A percentile compares a stretch with the other conserved stretches of the same genome.
phyloP scores from a whole-genome alignment of 2,888 invertebrate species.

The Tenthredo mesomela region DNA sequence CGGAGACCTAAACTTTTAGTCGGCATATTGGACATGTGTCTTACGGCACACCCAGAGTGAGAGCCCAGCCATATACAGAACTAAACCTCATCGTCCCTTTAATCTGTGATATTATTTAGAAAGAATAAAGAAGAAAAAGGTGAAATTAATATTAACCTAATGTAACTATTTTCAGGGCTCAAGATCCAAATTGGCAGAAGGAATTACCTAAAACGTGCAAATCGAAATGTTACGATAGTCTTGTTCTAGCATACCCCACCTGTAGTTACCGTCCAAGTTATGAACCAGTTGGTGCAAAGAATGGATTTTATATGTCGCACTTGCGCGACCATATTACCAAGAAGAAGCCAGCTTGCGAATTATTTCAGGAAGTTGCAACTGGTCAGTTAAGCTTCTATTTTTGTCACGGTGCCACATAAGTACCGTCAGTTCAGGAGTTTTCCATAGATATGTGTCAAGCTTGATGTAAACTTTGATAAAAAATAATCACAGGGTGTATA shows the following conservation, averaged over 20 bases:
- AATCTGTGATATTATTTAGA: neutral
- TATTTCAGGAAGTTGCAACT: slow-evolving; percentile 71
- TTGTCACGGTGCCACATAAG: neutral
- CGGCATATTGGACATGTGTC: slow-evolving; percentile 74
- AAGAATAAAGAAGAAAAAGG: neutral
- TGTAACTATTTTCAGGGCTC: slow-evolving; percentile 62
- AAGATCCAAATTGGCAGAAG: slow-evolving; percentile 70
- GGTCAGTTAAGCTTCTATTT: slow-evolving; percentile 62
- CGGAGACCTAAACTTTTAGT: slow-evolving; percentile 71
- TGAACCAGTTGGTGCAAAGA: slow-evolving; percentile 66
- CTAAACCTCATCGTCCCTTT: neutral
- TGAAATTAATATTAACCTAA: neutral
- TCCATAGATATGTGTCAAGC: neutral
- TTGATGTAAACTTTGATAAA: neutral
- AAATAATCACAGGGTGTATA: too few relatives aligned
- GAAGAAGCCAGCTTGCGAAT: slow-evolving; percentile 69
- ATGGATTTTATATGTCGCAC: slow-evolving; percentile 71
- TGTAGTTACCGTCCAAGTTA: slow-evolving; percentile 72
- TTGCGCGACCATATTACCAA: slow-evolving; percentile 69
- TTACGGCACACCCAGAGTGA: slow-evolving; percentile 72
- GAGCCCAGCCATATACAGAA: neutral
- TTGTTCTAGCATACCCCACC: slow-evolving; percentile 73
- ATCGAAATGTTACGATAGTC: slow-evolving; percentile 68
- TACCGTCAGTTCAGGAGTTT: neutral
- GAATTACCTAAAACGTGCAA: slow-evolving; percentile 69